phyloP scores from a whole-genome alignment of 2,797 vertebrate species.

The Salarias fasciatus region DNA sequence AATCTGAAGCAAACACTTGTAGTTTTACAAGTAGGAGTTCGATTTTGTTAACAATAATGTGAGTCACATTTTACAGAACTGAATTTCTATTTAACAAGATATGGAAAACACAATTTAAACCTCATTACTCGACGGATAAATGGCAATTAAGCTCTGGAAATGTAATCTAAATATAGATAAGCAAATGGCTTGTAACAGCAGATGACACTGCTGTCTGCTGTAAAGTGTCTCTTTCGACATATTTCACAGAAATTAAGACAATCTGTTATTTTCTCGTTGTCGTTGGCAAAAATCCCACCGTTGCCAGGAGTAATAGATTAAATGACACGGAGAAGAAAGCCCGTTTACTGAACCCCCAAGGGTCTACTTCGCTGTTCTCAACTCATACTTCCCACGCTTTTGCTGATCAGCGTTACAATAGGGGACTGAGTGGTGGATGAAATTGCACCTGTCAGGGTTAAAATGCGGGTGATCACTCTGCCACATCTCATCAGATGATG shows the following conservation, averaged over 20 bases:
- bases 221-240: background rate
- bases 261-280: slow-evolving; percentile 24
- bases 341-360: slow-evolving; percentile 19
- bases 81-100: background rate
- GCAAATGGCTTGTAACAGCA: background rate
- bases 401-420: slow-evolving; percentile 20
- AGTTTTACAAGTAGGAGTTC: no score
- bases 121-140: background rate
- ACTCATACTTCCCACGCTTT: slow-evolving; percentile 24
- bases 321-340: slow-evolving; percentile 15
- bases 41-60: no score
- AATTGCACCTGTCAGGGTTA: slow-evolving; percentile 17
- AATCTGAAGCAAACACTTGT: no score
- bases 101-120: no score
- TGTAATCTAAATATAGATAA: background rate
- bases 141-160: background rate
- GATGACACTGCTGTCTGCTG: slow-evolving; percentile 9
- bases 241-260: slow-evolving; percentile 28
- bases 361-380: slow-evolving; percentile 15
- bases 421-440: slow-evolving; percentile 1
- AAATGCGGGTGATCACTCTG: slow-evolving; percentile 13
- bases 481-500: background rate
- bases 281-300: background rate
- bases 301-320: slow-evolving; percentile 7
- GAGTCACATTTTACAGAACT: background rate